These are phyloP conservation scores for Drosophila sproati DNA, from an alignment of 1,140 invertebrate genomes.

Conservation along the genomic window DNA sequence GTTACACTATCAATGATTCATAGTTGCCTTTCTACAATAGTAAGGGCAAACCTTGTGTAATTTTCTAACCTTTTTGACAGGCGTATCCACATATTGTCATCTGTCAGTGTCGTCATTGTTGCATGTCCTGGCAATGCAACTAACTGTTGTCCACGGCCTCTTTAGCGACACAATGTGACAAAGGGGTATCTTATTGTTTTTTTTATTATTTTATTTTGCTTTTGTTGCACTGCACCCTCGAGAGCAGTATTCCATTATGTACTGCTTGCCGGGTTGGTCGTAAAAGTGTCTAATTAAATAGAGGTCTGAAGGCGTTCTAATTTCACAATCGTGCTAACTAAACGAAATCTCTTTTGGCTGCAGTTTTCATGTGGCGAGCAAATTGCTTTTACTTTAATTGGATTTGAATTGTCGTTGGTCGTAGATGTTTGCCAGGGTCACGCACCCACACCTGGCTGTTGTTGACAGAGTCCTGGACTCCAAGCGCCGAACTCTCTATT, in stretches of 20 bases:
- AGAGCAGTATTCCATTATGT: constrained; percentile 21
- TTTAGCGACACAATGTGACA: constrained; percentile 51
- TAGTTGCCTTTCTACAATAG: constrained; percentile 3
- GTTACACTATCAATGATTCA: no score
- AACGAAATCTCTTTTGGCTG: constrained; percentile 43
- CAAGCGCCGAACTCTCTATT: no score
- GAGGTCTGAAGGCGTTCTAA: constrained; percentile 42
- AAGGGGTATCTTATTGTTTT: constrained; percentile 8
- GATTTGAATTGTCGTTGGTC: constrained; percentile 56
- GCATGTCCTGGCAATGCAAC: constrained; percentile 62
- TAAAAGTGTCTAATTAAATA: constrained; percentile 74
- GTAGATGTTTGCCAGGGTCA: constrained; percentile 37
- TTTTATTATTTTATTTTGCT: constrained; percentile 29
- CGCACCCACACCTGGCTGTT: constrained; percentile 17
- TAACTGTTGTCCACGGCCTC: constrained; percentile 51
- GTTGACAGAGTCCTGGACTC: neutral
- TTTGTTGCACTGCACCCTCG: constrained; percentile 56
- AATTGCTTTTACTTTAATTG: constrained; percentile 79
- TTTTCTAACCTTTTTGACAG: constrained; percentile 3
- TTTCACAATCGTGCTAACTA: constrained; percentile 51
- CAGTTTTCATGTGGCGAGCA: constrained; percentile 45
- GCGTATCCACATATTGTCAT: constrained; percentile 17
- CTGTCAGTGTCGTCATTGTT: constrained; percentile 57
- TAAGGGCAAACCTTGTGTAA: constrained; percentile 59
- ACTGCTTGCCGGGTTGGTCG: constrained; percentile 2